A percentile compares a stretch with the other conserved stretches of the same genome.
These are phyloP conservation scores for Saxidomus purpurata DNA, from an alignment of 1,140 invertebrate species.

Conservation along the genomic window DNA sequence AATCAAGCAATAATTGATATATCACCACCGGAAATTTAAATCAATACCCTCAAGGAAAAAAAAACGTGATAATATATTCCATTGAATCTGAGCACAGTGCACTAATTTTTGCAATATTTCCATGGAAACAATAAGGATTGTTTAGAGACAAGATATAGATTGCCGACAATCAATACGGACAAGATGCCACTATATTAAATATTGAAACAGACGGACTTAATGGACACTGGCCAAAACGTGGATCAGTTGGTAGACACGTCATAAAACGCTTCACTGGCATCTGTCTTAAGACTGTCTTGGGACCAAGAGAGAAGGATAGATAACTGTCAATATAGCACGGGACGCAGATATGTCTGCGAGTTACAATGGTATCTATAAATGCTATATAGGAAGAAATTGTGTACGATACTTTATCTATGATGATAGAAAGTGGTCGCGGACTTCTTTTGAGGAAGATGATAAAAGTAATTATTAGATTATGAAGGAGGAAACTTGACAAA, in stretches of 20 bases:
- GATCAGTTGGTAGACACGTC: not conserved
- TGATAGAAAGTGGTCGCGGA: too few species aligned
- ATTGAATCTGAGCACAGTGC: not conserved
- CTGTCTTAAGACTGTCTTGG: not conserved
- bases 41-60: not conserved
- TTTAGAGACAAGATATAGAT: slow-evolving; percentile 13
- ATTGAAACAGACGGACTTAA: not conserved
- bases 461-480: too few species aligned
- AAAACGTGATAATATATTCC: slow-evolving; percentile 5
- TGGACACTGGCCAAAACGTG: not conserved
- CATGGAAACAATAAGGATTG: slow-evolving; percentile 13
- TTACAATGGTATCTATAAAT: too few species aligned
- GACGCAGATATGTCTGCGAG: too few species aligned
- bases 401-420: too few species aligned
- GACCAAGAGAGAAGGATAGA: not conserved
- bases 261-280: not conserved
- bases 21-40: not conserved
- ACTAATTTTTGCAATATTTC: not conserved
- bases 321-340: too few species aligned
- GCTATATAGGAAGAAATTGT: too few species aligned
- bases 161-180: not conserved
- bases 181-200: not conserved
- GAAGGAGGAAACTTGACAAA: too few species aligned
- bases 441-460: too few species aligned
- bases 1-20: not conserved